Percentiles rank a stretch among this genome's conserved stretches.
phyloP scores from a whole-genome alignment of 1,140 invertebrate species.

The Choristoneura fumiferana region DNA sequence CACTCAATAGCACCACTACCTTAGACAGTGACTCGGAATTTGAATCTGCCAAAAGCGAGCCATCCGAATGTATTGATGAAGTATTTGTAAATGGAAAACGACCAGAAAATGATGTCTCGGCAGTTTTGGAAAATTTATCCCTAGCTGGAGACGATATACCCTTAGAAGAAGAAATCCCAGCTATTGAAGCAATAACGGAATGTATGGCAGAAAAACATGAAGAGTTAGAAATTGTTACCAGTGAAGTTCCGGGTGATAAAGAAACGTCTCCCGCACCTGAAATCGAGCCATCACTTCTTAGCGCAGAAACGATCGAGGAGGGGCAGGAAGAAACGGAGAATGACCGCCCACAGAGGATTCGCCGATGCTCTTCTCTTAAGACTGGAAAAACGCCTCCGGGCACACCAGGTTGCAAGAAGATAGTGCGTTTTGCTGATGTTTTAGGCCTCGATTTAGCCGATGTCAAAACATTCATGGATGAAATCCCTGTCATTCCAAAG shows the following conservation, averaged over 20 bases:
- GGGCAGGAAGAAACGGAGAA: constrained; percentile 59
- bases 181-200: constrained; percentile 23
- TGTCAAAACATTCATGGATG: constrained; percentile 93
- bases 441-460: constrained; percentile 95
- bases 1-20: constrained; percentile 29
- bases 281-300: constrained; percentile 52
- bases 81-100: constrained; percentile 35
- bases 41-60: constrained; percentile 70
- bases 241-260: constrained; percentile 49
- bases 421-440: constrained; percentile 96
- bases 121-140: constrained; percentile 55
- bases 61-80: constrained; percentile 37
- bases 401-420: constrained; percentile 93
- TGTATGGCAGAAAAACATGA: constrained; percentile 27
- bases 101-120: constrained; percentile 44
- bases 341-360: constrained; percentile 81
- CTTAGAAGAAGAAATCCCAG: constrained; percentile 36
- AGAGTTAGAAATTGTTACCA: constrained; percentile 50
- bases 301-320: constrained; percentile 39
- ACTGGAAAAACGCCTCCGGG: constrained; percentile 94
- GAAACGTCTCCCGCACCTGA: constrained; percentile 53
- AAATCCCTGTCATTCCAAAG: constrained; percentile 91
- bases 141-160: constrained; percentile 48
- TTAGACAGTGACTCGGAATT: constrained; percentile 71
- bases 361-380: constrained; percentile 92